phyloP scores from a whole-genome alignment of 2,797 vertebrate genomes.

The Buphagus erythrorhynchus region DNA sequence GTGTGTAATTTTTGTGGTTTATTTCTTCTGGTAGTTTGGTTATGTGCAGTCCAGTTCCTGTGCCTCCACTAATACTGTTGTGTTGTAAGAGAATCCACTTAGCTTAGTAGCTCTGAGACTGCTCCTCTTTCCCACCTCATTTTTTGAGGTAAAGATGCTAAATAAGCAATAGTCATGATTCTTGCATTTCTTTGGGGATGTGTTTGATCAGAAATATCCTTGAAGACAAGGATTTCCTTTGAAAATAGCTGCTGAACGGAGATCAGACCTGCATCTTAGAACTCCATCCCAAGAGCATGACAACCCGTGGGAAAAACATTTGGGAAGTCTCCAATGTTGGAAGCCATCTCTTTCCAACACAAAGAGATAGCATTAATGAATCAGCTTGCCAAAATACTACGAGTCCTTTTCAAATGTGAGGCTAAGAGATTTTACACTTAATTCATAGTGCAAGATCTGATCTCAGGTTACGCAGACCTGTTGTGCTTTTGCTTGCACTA shows the following conservation, averaged over 20 bases:
- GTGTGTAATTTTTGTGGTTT: conserved; percentile 14
- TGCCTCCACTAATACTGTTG: not conserved
- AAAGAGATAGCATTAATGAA: not conserved
- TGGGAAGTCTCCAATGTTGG: not conserved
- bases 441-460: not conserved
- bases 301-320: not conserved
- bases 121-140: not conserved
- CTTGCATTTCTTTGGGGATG: not conserved
- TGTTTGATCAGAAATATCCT: not conserved
- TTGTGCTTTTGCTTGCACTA: not conserved
- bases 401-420: not conserved
- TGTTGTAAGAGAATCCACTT: not conserved
- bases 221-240: conserved; percentile 4
- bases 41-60: not conserved
- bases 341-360: not conserved
- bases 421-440: not conserved
- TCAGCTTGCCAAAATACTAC: not conserved
- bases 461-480: not conserved
- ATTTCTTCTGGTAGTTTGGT: conserved; percentile 2
- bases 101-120: not conserved
- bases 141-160: not conserved
- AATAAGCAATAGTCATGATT: not conserved
- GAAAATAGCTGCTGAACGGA: not conserved
- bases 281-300: not conserved
- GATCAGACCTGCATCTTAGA: not conserved